Evolutionary conservation across 64 coral and sea anemone species (phyloP).

Genomic region (Catalaphyllia jardinei): DNA sequence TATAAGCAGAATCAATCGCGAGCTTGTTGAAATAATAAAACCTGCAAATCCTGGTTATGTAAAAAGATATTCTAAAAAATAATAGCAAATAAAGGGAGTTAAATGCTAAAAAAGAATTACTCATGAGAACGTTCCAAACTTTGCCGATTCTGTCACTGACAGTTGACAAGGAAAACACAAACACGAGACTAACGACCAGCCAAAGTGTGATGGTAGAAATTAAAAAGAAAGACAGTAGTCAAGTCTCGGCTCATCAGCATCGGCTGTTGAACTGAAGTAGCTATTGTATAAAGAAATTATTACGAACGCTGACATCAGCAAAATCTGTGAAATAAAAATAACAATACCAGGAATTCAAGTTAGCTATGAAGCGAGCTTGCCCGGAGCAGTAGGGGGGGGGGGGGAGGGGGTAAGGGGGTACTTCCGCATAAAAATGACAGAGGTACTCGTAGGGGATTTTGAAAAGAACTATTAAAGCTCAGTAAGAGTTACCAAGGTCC

Average conservation of each 20-base stretch:
- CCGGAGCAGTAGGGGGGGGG: too few species aligned
- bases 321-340: not conserved
- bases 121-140: not conserved
- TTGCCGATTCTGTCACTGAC: conserved; percentile 5
- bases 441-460: too few species aligned
- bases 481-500: too few species aligned
- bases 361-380: not conserved
- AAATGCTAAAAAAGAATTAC: not conserved
- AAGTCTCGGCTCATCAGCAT: not conserved
- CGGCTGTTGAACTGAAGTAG: not conserved
- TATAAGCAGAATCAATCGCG: too few species aligned
- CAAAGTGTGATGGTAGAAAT: not conserved
- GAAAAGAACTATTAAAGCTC: too few species aligned
- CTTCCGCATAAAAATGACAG: too few species aligned
- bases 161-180: not conserved
- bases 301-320: conserved; percentile 13
- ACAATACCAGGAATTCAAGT: not conserved
- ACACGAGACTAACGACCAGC: not conserved
- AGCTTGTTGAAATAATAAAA: too few species aligned
- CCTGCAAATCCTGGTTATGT: too few species aligned
- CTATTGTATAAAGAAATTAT: not conserved
- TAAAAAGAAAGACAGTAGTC: not conserved
- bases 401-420: too few species aligned
- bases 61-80: not conserved
- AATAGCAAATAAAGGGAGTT: not conserved